Evolutionary conservation across 2,888 invertebrate species (phyloP), one percentile per base, ranked within the genome.

Genomic region (Agrilus mali): DNA sequence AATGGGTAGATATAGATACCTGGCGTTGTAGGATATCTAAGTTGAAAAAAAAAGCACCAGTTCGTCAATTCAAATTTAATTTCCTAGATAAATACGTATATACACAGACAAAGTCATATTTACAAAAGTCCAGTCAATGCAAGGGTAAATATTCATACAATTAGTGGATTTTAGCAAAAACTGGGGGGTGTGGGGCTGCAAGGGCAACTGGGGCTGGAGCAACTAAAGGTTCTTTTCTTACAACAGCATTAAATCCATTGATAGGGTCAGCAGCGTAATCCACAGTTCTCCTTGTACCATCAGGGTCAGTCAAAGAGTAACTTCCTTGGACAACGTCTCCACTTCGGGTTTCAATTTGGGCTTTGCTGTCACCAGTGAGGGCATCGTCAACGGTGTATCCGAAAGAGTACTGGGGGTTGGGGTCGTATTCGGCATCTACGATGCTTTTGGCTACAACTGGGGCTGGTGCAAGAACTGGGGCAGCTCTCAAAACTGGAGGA

Each of bases 241-340:
- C 78, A 35, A 76, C 72, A 8, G 75, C 77, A 60, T 76, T 76
- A 64, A 77, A 77, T 2, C 76, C 76, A 51, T 75, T 74, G 43
- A 70, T 67, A 22, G 75, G 72, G 54, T 76, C 75, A 14, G 76
- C 75, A 36, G 67, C 67, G 57, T 72, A 72, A 55, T 71, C 70
- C 13, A 72, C 72, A 54, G 66, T 59, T 46, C 72, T 66, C 44
- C 67, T 61, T 41, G 68, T 70, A 51, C 72, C 72, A 51, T 72
- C 72, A 47, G 72, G 64, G 53, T 72, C 72, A 40, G 68, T 63
- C n/a, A 72, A 55, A 14, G 68, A 68, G 58, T 72, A 72, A 48
- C 66, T 62, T 41, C 72, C 72, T 50, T 70, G 69, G 16, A 72
- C 72, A 44, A 68, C 68, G 56, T 72, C 72, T 43, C 71, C 72